phyloP scores from a whole-genome alignment of 2,113 vertebrate species.

The Narcine bancroftii region DNA sequence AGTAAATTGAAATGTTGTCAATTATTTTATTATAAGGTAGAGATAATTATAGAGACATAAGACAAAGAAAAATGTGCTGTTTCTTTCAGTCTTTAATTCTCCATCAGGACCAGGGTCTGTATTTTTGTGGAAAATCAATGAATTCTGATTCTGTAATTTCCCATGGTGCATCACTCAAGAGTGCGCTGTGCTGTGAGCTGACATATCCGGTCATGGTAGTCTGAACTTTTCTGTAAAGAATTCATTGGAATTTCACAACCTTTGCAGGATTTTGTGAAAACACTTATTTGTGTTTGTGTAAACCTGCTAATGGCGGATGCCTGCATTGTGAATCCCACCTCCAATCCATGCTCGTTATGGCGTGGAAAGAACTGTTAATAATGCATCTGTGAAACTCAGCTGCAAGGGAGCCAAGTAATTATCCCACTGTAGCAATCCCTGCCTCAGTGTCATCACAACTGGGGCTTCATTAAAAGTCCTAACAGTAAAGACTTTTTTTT shows the following conservation, averaged over 20 bases:
- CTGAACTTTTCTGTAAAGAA: constrained; percentile 62
- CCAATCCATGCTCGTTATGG: constrained; percentile 69
- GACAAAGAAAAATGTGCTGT: constrained; percentile 56
- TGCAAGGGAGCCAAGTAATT: constrained; percentile 98
- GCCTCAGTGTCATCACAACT: constrained; percentile 89
- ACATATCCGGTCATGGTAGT: constrained; percentile 72
- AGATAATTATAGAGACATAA: constrained; percentile 36
- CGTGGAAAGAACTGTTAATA: constrained; percentile 85
- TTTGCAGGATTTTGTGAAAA: constrained; percentile 72
- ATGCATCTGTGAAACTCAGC: constrained; percentile 99
- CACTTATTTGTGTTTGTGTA: constrained; percentile 84
- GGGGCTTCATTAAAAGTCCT: constrained; percentile 97
- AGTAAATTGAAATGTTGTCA: background rate
- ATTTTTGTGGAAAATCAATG: constrained; percentile 77
- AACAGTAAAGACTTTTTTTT: constrained; percentile 72
- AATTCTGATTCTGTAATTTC: constrained; percentile 86
- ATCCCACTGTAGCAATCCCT: constrained; percentile 84
- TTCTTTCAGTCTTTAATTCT: constrained; percentile 61
- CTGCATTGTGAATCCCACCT: constrained; percentile 76
- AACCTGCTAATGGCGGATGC: constrained; percentile 94
- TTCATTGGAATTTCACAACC: constrained; percentile 76
- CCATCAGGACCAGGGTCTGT: constrained; percentile 55
- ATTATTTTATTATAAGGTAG: background rate
- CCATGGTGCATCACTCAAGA: constrained; percentile 70
- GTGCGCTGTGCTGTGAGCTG: constrained; percentile 67